Percentiles rank a stretch among this genome's conserved stretches.
These are phyloP conservation scores for Hippocampus abdominalis DNA, from an alignment of 2,113 vertebrate genomes.

Conservation along the genomic window DNA sequence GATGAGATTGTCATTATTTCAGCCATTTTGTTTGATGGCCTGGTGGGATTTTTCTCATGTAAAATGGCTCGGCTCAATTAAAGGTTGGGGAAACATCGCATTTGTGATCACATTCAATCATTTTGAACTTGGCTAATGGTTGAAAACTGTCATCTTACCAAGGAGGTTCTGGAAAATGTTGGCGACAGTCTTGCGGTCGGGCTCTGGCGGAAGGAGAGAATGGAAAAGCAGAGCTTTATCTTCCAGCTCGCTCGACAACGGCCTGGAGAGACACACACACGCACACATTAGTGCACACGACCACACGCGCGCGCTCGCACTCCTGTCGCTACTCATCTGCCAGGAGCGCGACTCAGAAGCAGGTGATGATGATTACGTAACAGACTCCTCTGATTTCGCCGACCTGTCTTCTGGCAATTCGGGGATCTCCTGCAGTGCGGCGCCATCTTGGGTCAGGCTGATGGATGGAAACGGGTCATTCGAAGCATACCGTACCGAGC, in stretches of 20 bases:
- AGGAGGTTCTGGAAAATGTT: conserved; percentile 47
- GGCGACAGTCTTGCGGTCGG: conserved; percentile 46
- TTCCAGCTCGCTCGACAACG: neutral
- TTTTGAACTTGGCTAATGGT: neutral
- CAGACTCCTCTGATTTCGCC: neutral
- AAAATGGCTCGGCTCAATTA: no score
- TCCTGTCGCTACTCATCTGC: neutral
- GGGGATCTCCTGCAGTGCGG: conserved; percentile 45
- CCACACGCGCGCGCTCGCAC: neutral
- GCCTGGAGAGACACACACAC: conserved; percentile 9
- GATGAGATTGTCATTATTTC: no score
- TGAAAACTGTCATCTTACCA: conserved; percentile 36
- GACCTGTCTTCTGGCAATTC: conserved; percentile 16
- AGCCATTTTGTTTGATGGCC: no score
- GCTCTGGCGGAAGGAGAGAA: conserved; percentile 43
- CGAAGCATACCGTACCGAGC: neutral
- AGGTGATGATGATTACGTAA: conserved; percentile 25
- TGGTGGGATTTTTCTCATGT: no score
- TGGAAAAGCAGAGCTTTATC: conserved; percentile 23
- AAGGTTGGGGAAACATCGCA: no score
- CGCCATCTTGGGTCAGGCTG: conserved; percentile 30
- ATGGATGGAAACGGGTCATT: neutral
- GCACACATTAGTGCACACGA: no score
- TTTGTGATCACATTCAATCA: neutral
- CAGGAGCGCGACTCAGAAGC: neutral